phyloP scores from a whole-genome alignment of 2,888 invertebrate species.

The Tridacna crocea region DNA sequence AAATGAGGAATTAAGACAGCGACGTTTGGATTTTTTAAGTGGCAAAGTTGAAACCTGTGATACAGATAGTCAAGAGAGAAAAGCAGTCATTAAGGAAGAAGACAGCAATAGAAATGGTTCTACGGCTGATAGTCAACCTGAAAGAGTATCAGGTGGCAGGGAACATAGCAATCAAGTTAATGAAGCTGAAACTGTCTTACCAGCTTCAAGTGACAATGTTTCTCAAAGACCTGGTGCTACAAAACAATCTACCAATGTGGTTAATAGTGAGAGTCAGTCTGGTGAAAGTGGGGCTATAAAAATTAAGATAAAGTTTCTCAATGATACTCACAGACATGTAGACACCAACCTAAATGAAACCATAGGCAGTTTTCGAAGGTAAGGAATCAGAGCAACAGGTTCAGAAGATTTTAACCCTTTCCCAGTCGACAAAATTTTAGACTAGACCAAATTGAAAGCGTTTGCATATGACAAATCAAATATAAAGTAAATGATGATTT shows the following conservation, averaged over 20 bases:
- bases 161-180: neutral
- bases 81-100: neutral
- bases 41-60: conserved; percentile 11
- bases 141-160: neutral
- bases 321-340: conserved; percentile 83
- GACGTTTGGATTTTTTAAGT: conserved; percentile 62
- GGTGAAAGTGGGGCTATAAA: conserved; percentile 66
- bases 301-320: conserved; percentile 83
- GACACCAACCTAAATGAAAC: conserved; percentile 81
- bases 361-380: conserved; percentile 84
- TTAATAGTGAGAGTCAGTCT: neutral
- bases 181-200: conserved; percentile 1
- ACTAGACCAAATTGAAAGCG: no score
- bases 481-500: no score
- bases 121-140: neutral
- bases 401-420: no score
- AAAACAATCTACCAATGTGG: neutral
- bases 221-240: neutral
- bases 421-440: no score
- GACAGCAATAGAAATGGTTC: neutral
- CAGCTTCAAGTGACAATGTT: neutral
- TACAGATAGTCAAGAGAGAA: neutral
- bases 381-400: neutral
- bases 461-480: no score
- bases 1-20: conserved; percentile 61